These are phyloP conservation scores for Rotaria socialis DNA, from an alignment of 2,888 invertebrate species.

Conservation along the genomic window DNA sequence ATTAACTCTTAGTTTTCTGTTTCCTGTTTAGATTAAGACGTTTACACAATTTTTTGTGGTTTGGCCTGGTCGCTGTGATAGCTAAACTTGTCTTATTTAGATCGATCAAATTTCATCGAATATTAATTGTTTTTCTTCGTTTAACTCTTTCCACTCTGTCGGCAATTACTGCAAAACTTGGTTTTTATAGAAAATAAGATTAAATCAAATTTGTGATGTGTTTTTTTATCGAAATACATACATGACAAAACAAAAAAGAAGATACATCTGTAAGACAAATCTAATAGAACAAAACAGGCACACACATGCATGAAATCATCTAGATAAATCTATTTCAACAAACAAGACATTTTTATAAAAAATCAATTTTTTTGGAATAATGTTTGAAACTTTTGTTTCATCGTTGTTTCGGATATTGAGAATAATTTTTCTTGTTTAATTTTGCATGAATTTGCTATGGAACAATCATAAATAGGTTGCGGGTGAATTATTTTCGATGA, in stretches of 20 bases:
- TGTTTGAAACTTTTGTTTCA: neutral
- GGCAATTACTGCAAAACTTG: neutral
- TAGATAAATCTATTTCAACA: neutral
- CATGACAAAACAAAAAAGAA: neutral
- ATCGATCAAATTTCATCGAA: constrained; percentile 36
- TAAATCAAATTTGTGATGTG: neutral
- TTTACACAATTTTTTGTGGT: constrained; percentile 40
- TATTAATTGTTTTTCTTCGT: neutral
- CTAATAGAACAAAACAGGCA: neutral
- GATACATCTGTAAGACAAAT: neutral
- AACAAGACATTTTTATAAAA: neutral
- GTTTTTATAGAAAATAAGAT: neutral
- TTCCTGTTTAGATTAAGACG: constrained; percentile 33
- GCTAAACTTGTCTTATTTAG: constrained; percentile 39
- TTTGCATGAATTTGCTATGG: neutral
- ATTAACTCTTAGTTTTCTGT: no score
- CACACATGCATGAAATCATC: neutral
- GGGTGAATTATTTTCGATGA: neutral
- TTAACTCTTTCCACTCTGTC: neutral
- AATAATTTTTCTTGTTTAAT: neutral
- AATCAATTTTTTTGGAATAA: neutral
- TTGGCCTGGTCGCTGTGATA: neutral
- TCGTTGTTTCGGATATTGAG: neutral
- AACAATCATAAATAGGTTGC: neutral
- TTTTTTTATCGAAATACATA: neutral